Percentiles rank a stretch among this genome's conserved stretches.
phyloP scores from a whole-genome alignment of 2,113 vertebrate genomes.

The Mobula hypostoma region DNA sequence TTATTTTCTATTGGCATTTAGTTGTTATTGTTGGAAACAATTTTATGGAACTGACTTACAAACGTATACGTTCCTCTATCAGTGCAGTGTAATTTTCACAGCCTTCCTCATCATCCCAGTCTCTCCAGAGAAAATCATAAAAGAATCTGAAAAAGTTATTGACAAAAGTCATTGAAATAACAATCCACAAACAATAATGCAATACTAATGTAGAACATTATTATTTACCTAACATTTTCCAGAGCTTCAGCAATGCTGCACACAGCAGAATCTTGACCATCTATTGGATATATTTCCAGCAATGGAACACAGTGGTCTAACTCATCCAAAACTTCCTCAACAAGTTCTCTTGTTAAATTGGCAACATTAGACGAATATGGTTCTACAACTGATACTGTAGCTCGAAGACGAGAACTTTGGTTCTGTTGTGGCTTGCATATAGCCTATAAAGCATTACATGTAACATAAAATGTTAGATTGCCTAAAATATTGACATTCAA shows the following conservation, averaged over 20 bases:
- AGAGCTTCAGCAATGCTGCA: conserved; percentile 48
- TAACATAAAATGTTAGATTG: background rate
- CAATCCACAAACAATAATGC: background rate
- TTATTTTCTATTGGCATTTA: background rate
- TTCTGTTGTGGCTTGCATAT: conserved; percentile 46
- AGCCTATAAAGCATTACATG: conserved; percentile 43
- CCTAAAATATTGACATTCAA: background rate
- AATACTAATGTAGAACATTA: background rate
- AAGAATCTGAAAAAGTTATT: conserved; percentile 49
- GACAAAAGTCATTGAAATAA: background rate
- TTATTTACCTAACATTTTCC: conserved; percentile 51
- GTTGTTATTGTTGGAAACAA: background rate
- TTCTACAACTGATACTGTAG: conserved; percentile 49
- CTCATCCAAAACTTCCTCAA: conserved; percentile 51
- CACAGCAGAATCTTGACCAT: conserved; percentile 45
- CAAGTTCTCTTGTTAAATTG: conserved; percentile 49
- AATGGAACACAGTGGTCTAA: conserved; percentile 47
- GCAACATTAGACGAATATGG: conserved; percentile 54
- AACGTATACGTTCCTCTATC: conserved; percentile 58
- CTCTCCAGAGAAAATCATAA: conserved; percentile 55
- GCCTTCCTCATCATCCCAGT: conserved; percentile 54
- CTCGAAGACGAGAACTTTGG: conserved; percentile 48
- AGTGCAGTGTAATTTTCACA: conserved; percentile 53
- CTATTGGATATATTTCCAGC: conserved; percentile 54
- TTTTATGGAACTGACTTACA: conserved; percentile 50